Percentiles rank a stretch among this genome's conserved stretches.
Conservation (phyloP, 2,113 vertebrate genomes). For the Osmerus mordax region DNA sequence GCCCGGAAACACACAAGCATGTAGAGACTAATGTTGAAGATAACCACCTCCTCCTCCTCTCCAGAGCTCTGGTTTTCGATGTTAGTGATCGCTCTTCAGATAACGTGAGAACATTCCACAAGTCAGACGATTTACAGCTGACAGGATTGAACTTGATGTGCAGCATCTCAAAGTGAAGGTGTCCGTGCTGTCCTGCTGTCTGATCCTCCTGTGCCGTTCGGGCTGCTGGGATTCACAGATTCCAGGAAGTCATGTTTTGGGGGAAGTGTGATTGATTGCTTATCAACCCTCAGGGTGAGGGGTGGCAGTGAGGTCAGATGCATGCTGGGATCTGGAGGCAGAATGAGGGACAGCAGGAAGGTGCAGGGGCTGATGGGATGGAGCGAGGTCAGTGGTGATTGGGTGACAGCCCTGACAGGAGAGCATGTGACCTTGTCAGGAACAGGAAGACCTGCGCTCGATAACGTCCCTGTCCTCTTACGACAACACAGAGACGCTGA, state of each 20-base stretch:
- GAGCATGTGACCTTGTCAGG: not conserved
- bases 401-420: constrained; percentile 4
- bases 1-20: constrained; percentile 35
- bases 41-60: constrained; percentile 28
- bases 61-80: constrained; percentile 7
- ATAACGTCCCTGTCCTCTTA: too few species aligned
- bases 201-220: too few species aligned
- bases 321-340: constrained; percentile 42
- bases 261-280: constrained; percentile 24
- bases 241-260: constrained; percentile 3
- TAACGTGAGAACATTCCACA: too few species aligned
- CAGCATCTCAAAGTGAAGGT: too few species aligned
- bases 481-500: too few species aligned
- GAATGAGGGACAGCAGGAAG: constrained; percentile 27
- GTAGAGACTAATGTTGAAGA: constrained; percentile 28
- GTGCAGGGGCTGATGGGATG: constrained; percentile 20
- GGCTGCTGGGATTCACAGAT: too few species aligned
- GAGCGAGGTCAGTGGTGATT: constrained; percentile 25
- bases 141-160: too few species aligned
- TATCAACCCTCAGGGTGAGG: not conserved
- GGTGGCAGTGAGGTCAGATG: constrained; percentile 29
- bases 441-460: constrained; percentile 13
- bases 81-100: too few species aligned
- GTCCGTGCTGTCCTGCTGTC: too few species aligned
- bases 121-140: too few species aligned